Percentiles rank a stretch among this genome's conserved stretches.
Conservation (phyloP, 2,113 vertebrate genomes). For the Oreochromis spilurus region DNA sequence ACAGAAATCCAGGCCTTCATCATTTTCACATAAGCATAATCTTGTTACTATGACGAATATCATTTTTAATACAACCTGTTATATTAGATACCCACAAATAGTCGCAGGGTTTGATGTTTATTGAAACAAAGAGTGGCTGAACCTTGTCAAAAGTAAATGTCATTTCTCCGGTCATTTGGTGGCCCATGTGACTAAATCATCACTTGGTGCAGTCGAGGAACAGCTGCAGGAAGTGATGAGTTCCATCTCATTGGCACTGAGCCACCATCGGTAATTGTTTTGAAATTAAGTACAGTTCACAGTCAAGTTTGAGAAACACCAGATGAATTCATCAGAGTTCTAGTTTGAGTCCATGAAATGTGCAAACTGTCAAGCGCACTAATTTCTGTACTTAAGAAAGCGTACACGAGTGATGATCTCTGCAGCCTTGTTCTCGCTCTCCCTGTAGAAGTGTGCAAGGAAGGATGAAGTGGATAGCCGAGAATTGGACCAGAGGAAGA, state of each 20-base stretch:
- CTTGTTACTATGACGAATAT: background rate
- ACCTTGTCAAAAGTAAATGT: background rate
- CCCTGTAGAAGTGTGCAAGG: conserved; percentile 80
- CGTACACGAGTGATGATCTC: background rate
- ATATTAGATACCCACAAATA: background rate
- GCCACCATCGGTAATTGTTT: background rate
- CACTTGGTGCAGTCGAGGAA: background rate
- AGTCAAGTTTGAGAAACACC: background rate
- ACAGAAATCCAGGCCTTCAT: background rate
- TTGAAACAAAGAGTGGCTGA: background rate
- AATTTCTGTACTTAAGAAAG: background rate
- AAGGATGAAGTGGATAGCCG: conserved; percentile 83
- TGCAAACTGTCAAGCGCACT: background rate
- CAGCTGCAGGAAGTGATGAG: background rate
- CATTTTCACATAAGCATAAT: too few species aligned
- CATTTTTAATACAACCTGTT: background rate
- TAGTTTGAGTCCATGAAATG: background rate
- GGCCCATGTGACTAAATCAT: background rate
- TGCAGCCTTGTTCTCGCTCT: background rate
- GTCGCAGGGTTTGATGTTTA: background rate
- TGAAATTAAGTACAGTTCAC: background rate
- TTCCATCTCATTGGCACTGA: background rate
- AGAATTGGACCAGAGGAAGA: conserved; percentile 91
- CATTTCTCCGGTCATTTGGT: background rate
- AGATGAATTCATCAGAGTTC: background rate